These are phyloP conservation scores for Eupeodes luniger DNA, from an alignment of 2,888 invertebrate species.

Conservation along the genomic window DNA sequence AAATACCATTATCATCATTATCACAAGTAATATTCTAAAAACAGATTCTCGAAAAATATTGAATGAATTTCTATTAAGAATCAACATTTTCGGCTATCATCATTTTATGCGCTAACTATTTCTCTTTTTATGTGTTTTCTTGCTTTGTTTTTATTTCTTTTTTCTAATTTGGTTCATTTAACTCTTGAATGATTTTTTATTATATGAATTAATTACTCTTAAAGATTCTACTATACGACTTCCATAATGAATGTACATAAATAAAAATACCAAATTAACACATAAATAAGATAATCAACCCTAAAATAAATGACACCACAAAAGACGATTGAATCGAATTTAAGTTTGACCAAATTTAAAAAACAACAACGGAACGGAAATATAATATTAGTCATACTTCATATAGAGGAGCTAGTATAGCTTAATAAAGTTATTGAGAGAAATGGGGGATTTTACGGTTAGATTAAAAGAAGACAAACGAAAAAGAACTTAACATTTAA, in stretches of 20 bases:
- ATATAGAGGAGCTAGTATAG: neutral
- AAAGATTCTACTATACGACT: neutral
- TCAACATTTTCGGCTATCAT: neutral
- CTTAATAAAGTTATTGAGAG: no score
- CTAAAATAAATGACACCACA: neutral
- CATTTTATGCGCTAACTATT: no score
- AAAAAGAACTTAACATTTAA: neutral
- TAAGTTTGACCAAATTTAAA: neutral
- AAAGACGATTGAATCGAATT: neutral
- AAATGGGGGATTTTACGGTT: neutral
- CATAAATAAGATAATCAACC: constrained; percentile 2
- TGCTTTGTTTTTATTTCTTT: neutral
- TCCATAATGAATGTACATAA: neutral
- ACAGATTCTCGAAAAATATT: neutral
- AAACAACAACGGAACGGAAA: neutral
- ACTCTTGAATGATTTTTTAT: neutral
- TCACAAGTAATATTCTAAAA: neutral
- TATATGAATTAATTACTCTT: neutral
- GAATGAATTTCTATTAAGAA: neutral
- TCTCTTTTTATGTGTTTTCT: no score
- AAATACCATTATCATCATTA: neutral
- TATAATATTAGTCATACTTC: neutral
- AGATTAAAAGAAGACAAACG: neutral
- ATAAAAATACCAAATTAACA: neutral
- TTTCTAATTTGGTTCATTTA: neutral